phyloP scores from a whole-genome alignment of 2,797 vertebrate genomes.

The Artibeus jamaicensis region DNA sequence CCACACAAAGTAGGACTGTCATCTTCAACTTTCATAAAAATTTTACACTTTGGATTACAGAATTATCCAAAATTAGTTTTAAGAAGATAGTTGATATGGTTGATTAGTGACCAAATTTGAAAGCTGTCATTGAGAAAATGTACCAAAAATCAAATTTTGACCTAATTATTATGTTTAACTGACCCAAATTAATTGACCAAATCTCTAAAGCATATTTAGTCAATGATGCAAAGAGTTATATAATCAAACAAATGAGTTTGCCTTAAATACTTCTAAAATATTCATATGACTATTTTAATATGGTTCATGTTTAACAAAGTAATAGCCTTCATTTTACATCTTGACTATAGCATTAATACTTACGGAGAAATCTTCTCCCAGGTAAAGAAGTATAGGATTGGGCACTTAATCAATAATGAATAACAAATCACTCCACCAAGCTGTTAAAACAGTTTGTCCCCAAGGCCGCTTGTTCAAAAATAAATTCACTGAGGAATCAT shows the following conservation, averaged over 20 bases:
- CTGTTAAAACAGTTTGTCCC: neutral
- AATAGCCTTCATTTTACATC: neutral
- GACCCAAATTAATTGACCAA: neutral
- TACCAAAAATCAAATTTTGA: neutral
- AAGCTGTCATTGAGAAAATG: neutral
- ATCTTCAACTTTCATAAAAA: neutral
- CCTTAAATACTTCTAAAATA: neutral
- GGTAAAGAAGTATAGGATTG: neutral
- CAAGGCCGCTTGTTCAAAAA: neutral
- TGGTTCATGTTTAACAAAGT: neutral
- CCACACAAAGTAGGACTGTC: neutral
- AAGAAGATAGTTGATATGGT: neutral
- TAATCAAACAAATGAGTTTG: neutral
- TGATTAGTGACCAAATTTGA: neutral
- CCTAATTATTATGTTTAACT: neutral
- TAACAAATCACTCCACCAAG: neutral
- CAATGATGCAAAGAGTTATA: neutral
- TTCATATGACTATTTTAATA: neutral
- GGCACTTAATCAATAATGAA: neutral
- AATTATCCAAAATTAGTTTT: neutral
- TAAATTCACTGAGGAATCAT: too few relatives aligned
- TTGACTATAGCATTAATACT: neutral
- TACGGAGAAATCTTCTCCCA: neutral
- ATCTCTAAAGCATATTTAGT: neutral
- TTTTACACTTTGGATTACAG: neutral